Base-by-base conservation (phyloP, 1,140 invertebrate species). In the Drosophila orosa region DNA sequence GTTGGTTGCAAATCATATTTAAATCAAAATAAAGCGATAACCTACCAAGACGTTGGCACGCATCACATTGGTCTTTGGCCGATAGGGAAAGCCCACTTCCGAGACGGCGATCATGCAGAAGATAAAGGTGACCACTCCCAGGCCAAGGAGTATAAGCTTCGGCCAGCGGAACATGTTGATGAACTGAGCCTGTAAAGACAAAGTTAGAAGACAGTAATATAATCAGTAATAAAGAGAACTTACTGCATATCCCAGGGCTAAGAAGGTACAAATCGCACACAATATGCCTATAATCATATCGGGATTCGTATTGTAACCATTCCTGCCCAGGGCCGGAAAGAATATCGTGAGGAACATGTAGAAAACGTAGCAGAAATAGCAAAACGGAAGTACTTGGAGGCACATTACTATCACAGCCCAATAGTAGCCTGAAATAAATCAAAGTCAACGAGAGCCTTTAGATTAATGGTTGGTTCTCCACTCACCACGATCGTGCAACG, bases 61-160 rank as follows among this genome's bases (percentile, higher is more conserved):
- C 90, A 95, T 94, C 4, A 95, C 95, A 31, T 95, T 94, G 17
- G 94, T 94, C 45, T 95, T 94, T 5, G 94, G 93, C 57, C 94
- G 94, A 81, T 96, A 97, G 2, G 96, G 96, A 92, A 97, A 96
- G 39, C 96, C 96, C 40, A 96, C 82, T 2, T 95, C 94, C 9
- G 95, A 95, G 35, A 95, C 91, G 39, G 95, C 92, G 39, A 95
- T 90, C 48, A 95, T 92, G 47, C 73, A 75, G 47, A 75, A 67
- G 19, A 75, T 67, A 94, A 89, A 94, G 93, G 92, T 29, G 5
- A 52, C 25, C 8, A 82, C 25, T 2, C 56, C 62, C 22, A 92
- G 19, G 4, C 72, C 52, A 0, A 75, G 37, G 1, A 91, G 10
- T 6, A 91, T 69, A 1, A 80, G 24, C 25, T 78, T 78, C 1